phyloP scores from a whole-genome alignment of 2,113 vertebrate species.

The Antennarius striatus region DNA sequence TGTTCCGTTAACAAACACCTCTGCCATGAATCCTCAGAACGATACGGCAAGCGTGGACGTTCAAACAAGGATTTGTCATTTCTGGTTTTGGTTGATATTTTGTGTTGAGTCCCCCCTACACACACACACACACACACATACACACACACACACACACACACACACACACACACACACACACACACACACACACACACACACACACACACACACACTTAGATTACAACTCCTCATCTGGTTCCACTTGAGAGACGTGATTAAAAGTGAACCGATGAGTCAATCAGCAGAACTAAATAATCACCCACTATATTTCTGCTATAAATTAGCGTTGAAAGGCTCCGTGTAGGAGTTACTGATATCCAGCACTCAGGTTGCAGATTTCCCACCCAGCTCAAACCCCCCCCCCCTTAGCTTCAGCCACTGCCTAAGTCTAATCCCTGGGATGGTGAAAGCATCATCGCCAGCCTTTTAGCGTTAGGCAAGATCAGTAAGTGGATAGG shows the following conservation, averaged over 20 bases:
- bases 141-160: neutral
- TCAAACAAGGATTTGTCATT: slow-evolving; percentile 1
- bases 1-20: slow-evolving; percentile 29
- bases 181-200: neutral
- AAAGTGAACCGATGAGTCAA: neutral
- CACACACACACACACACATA: neutral
- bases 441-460: too few species aligned
- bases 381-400: too few species aligned
- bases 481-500: too few species aligned
- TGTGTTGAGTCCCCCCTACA: too few species aligned
- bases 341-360: too few species aligned
- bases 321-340: neutral
- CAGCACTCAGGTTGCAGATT: too few species aligned
- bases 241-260: neutral
- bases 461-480: too few species aligned
- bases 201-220: neutral
- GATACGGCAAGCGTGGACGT: slow-evolving; percentile 4
- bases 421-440: too few species aligned
- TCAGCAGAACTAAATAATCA: too few species aligned
- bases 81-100: neutral
- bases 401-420: too few species aligned
- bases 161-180: neutral
- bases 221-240: neutral
- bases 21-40: slow-evolving; percentile 18
- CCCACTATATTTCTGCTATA: neutral